These are phyloP conservation scores for Arothron firmamentum DNA, from an alignment of 2,113 vertebrate genomes.

Conservation along the genomic window DNA sequence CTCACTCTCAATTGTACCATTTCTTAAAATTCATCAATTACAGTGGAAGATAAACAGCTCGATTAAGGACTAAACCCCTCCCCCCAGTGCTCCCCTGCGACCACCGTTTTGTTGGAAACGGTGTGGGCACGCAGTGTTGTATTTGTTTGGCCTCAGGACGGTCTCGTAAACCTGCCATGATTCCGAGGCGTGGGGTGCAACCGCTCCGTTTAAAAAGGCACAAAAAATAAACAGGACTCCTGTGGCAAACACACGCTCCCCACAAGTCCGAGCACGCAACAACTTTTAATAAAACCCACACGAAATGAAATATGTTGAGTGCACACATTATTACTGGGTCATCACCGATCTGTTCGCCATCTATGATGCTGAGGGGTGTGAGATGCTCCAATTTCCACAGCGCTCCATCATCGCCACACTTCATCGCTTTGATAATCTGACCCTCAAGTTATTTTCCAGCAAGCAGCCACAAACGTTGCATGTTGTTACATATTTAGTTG, in stretches of 20 bases:
- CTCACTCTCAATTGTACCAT: conserved; percentile 5
- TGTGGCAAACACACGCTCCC: conserved; percentile 6
- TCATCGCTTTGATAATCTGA: conserved; percentile 27
- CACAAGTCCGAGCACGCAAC: conserved; percentile 13
- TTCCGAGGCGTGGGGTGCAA: conserved; percentile 3
- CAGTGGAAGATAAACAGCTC: conserved; percentile 9
- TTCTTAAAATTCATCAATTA: conserved; percentile 16
- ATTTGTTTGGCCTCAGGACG: background rate
- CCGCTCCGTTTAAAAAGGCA: background rate
- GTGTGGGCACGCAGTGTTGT: conserved; percentile 9
- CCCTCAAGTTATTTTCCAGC: conserved; percentile 5
- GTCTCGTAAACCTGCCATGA: background rate
- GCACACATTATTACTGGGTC: conserved; percentile 25
- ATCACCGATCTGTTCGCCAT: conserved; percentile 36
- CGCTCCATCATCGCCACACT: conserved; percentile 25
- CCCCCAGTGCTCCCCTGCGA: conserved; percentile 10
- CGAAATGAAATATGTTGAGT: conserved; percentile 20
- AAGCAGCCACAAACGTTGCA: conserved; percentile 4
- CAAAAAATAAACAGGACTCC: conserved; percentile 2
- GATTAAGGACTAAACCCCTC: conserved; percentile 13
- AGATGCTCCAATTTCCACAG: conserved; percentile 43
- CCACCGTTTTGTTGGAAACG: conserved; percentile 3
- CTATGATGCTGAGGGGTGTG: conserved; percentile 37
- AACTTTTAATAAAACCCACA: conserved; percentile 31
- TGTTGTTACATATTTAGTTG: background rate